phyloP scores from a whole-genome alignment of 1,140 invertebrate species.

The Pseudomyrmex flavicornis region DNA sequence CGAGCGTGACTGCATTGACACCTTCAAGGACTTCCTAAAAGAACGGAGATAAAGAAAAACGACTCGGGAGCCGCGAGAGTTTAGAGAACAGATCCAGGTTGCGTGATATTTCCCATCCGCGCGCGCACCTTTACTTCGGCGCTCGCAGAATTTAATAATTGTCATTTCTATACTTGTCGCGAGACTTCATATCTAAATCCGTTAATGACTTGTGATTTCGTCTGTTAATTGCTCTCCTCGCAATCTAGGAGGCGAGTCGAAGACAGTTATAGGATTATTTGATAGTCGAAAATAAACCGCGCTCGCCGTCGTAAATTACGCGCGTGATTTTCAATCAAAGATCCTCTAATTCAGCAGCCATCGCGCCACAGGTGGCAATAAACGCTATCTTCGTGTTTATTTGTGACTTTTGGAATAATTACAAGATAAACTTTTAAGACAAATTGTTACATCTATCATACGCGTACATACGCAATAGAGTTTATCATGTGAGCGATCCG shows the following conservation, averaged over 20 bases:
- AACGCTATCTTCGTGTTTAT: neutral
- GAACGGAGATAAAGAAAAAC: constrained; percentile 12
- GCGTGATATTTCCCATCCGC: neutral
- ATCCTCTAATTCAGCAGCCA: neutral
- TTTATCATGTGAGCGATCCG: too few relatives aligned
- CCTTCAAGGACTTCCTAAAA: constrained; percentile 63
- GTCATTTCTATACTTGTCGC: neutral
- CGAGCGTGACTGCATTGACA: constrained; percentile 56
- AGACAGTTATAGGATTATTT: neutral
- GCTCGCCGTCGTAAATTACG: constrained; percentile 18
- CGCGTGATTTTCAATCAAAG: constrained; percentile 9
- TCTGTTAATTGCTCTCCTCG: constrained; percentile 8
- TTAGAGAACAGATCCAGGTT: constrained; percentile 13
- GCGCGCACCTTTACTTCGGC: neutral
- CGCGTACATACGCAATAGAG: neutral
- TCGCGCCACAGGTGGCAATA: neutral
- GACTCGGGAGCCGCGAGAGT: constrained; percentile 4
- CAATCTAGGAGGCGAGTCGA: too few relatives aligned
- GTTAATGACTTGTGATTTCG: constrained; percentile 34
- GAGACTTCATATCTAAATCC: constrained; percentile 16
- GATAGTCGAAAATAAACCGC: constrained; percentile 4
- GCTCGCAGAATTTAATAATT: too few relatives aligned
- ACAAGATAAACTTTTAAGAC: neutral
- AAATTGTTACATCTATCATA: neutral
- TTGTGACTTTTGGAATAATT: too few relatives aligned